phyloP scores from a whole-genome alignment of 2,797 vertebrate species.

The Tympanoctomys barrerae region DNA sequence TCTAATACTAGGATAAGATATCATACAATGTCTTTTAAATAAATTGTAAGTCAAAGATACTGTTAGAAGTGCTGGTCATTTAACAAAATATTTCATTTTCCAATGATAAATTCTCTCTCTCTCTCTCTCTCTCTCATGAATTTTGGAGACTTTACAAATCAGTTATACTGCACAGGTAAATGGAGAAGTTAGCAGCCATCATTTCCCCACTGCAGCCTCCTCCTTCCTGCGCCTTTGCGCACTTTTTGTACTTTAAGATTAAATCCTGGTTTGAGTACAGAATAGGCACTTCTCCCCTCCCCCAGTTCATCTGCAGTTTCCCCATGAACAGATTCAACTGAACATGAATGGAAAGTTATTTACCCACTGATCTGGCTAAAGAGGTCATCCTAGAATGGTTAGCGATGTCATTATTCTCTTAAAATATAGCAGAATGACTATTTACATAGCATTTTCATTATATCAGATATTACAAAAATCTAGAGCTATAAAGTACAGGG shows the following conservation, averaged over 20 bases:
- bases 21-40: too few relatives aligned
- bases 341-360: background rate
- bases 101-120: background rate
- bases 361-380: background rate
- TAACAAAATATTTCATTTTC: background rate
- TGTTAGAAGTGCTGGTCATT: too few relatives aligned
- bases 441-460: background rate
- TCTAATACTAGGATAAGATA: too few relatives aligned
- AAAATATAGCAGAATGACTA: background rate
- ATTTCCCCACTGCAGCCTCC: background rate
- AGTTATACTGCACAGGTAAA: background rate
- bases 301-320: background rate
- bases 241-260: background rate
- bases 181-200: background rate
- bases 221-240: background rate
- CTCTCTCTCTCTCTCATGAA: background rate
- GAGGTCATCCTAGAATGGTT: background rate
- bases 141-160: background rate
- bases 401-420: too few relatives aligned
- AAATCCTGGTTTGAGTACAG: conserved; percentile 1
- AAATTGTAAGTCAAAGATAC: too few relatives aligned
- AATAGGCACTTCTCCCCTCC: background rate
- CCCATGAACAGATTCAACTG: background rate
- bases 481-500: background rate
- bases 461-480: background rate